Evolutionary conservation across 2,888 invertebrate species (phyloP), one percentile per base, ranked within the genome.

Genomic region (Pollenia angustigena): DNA sequence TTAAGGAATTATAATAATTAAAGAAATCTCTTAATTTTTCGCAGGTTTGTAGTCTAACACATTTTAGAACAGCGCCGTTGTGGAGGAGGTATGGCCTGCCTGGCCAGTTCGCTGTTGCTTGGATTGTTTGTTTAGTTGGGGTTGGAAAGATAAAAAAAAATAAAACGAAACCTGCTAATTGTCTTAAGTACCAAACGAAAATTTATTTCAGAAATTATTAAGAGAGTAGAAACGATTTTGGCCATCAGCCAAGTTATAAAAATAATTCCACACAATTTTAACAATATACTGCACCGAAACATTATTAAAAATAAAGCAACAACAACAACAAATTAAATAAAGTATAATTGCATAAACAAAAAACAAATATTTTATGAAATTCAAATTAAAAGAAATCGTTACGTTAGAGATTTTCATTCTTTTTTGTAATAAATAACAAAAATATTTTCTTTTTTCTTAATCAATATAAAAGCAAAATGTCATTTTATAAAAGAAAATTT

Each of bases 171-270:
- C 79, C 75, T 86, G 86, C 75, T 86, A 86, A 86, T 86, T 86
- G 86, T 76, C 75, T 86, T 79, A 83, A 86, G 86, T 86, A 86
- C 75, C 71, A 74, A 74, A 78, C 42, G 71, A 86, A 86, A 75
- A 86, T 86, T 82, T 52, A 75, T 83, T 79, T 56, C 52, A 64
- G 71, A 78, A 71, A 71, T 86, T 83, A 80, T 83, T 83, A 86
- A 83, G 80, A 86, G 75, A 80, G 86, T 82, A 71, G 82, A 86
- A 86, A 82, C 56, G 50, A 62, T 83, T 75, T 80, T 86, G 86
- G 86, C 82, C 52, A 78, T 44, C 46, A 14, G 86, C 82, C 86
- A 82, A 68, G 42, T 76, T 69, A 76, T 69, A 74, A 66, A 72
- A 72, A 74, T 56, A 66, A 79, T 82, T 82, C 76, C 82, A 82